phyloP scores from a whole-genome alignment of 1,140 invertebrate species.

The Lordiphosa mommai region DNA sequence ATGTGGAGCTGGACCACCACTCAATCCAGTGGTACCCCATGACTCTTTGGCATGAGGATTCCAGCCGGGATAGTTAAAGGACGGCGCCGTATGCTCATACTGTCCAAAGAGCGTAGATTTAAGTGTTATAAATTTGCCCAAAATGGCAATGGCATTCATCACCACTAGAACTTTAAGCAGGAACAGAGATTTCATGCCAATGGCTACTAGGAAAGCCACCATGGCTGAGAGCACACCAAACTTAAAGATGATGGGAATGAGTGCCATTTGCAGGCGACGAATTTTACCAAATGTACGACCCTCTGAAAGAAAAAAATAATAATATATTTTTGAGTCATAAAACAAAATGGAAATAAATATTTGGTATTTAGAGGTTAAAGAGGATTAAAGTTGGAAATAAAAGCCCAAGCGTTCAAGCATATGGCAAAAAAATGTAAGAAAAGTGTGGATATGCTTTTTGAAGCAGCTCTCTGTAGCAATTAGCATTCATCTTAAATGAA shows the following conservation, averaged over 20 bases:
- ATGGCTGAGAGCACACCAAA: slow-evolving; percentile 81
- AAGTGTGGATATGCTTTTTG: too few relatives aligned
- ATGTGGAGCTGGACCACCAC: slow-evolving; percentile 15
- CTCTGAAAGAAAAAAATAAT: slow-evolving; percentile 25
- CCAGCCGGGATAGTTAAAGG: slow-evolving; percentile 66
- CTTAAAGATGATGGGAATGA: slow-evolving; percentile 81
- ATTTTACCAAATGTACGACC: slow-evolving; percentile 79
- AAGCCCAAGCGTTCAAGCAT: too few relatives aligned
- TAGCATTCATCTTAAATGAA: too few relatives aligned
- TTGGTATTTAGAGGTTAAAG: slow-evolving; percentile 6
- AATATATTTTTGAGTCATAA: too few relatives aligned
- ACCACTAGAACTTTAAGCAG: slow-evolving; percentile 78
- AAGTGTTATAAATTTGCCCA: slow-evolving; percentile 68
- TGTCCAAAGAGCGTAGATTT: slow-evolving; percentile 56
- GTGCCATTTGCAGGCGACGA: slow-evolving; percentile 78
- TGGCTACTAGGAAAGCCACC: slow-evolving; percentile 78
- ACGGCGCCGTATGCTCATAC: slow-evolving; percentile 53
- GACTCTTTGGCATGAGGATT: slow-evolving; percentile 54
- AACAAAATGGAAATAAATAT: too few relatives aligned
- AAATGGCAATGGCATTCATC: slow-evolving; percentile 69
- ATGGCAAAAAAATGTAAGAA: too few relatives aligned
- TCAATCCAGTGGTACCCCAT: slow-evolving; percentile 43
- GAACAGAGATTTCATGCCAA: slow-evolving; percentile 80
- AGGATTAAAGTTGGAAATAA: too few relatives aligned
- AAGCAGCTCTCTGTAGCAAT: too few relatives aligned